Evolutionary conservation across 1,140 invertebrate genomes (phyloP), one percentile per base, ranked within the genome.

Genomic region (Drosophila busckii): DNA sequence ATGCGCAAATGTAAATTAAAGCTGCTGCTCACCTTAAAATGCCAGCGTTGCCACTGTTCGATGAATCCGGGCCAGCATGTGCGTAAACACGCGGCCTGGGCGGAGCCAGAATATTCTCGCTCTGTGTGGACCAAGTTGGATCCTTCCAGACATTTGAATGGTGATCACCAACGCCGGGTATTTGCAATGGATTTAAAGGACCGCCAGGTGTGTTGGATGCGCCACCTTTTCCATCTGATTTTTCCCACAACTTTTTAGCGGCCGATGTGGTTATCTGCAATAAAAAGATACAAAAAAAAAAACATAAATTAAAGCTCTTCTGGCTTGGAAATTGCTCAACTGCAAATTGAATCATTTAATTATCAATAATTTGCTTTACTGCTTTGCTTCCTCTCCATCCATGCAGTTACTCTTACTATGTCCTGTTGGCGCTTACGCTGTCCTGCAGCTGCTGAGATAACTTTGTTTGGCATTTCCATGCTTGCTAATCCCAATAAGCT

Each of bases 191-290:
- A 67, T 86, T 75, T 8, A 87, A 52, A 4, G 84, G 84, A 2
- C 84, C 86, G 12, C 78, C 83, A 2, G 85, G 52, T 28, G 59
- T 67, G 35, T 66, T 69, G 8, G 75, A 82, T 23, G 56, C 65
- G 8, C 69, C 67, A 17, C 82, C 65, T 40, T 87, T 87, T 15
- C 86, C 85, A 64, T 87, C 85, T 6, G 84, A 86, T 55, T 87
- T 87, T 37, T 87, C 86, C 86, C 86, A 87, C 48, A 87, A 40
- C 54, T 87, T 87, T 61, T 87, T 87, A 38, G 86, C 84, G 50
- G 86, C 85, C 55, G 86, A 87, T 76, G 86, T 86, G 20, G 86
- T 87, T 34, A 87, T 87, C 86, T 87, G 48, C 2, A 59, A 41
- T 2, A 3, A n/a, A 41, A 35, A 65, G 8, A 12, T 37, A 9